Percentiles rank a stretch among this genome's conserved stretches.
These are phyloP conservation scores for Uloborus plumipes DNA, from an alignment of 2,888 invertebrate species.

Conservation along the genomic window DNA sequence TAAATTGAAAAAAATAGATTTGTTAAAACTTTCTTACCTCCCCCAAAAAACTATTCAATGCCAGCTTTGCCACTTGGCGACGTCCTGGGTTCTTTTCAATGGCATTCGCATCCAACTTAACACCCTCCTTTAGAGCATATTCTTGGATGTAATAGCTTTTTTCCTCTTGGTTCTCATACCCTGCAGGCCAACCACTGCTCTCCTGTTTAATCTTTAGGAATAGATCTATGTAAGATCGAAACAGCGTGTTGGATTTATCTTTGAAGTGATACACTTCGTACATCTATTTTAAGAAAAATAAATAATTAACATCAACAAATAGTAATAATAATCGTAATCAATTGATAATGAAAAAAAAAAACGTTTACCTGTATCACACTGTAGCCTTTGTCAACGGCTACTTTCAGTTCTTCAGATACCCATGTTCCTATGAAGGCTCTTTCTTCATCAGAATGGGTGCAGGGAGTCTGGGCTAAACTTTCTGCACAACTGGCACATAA, in stretches of 20 bases:
- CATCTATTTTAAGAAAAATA: slow-evolving; percentile 1
- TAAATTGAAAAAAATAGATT: background rate
- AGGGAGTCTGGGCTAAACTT: slow-evolving; percentile 60
- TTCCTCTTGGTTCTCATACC: too few relatives aligned
- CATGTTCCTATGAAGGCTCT: slow-evolving; percentile 67
- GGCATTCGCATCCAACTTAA: background rate
- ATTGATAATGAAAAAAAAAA: too few relatives aligned
- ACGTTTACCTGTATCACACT: slow-evolving; percentile 11
- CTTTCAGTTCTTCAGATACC: slow-evolving; percentile 67
- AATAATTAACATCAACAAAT: too few relatives aligned
- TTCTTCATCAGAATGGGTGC: slow-evolving; percentile 66
- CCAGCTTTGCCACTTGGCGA: background rate
- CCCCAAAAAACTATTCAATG: slow-evolving; percentile 25
- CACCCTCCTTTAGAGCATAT: background rate
- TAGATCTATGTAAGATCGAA: background rate
- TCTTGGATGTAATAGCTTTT: background rate
- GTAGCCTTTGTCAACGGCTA: slow-evolving; percentile 67
- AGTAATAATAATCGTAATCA: too few relatives aligned
- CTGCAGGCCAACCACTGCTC: too few relatives aligned
- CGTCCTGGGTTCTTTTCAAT: background rate
- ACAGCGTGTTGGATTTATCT: background rate
- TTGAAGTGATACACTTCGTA: slow-evolving; percentile 4
- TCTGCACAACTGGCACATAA: slow-evolving; percentile 63
- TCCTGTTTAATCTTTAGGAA: slow-evolving; percentile 17
- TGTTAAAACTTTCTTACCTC: slow-evolving; percentile 8